phyloP scores from a whole-genome alignment of 2,888 invertebrate species.

The Teinopalpus imperialis region DNA sequence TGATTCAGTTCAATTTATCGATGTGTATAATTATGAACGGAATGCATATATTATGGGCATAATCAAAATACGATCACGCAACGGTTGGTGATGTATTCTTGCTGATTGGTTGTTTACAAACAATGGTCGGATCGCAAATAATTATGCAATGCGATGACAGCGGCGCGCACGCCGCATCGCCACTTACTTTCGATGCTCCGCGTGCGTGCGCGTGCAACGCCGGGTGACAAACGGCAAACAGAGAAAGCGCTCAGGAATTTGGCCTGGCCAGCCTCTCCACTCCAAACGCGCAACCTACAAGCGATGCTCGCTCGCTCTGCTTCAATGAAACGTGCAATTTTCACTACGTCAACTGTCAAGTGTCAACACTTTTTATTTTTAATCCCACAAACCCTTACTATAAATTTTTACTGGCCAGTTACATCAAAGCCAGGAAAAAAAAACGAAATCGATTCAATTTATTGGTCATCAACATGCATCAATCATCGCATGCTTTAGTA shows the following conservation, averaged over 20 bases:
- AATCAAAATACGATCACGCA: constrained; percentile 68
- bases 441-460: constrained; percentile 27
- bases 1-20: constrained; percentile 13
- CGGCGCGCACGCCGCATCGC: constrained; percentile 47
- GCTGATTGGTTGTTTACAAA: constrained; percentile 73
- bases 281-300: constrained; percentile 26
- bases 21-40: constrained; percentile 20
- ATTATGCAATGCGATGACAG: constrained; percentile 78
- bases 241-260: constrained; percentile 80
- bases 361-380: background rate
- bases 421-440: background rate
- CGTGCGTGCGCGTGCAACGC: constrained; percentile 44
- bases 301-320: constrained; percentile 16
- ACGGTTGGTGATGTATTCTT: constrained; percentile 53
- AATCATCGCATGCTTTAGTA: constrained; percentile 47
- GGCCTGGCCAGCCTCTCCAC: constrained; percentile 46
- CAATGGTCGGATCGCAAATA: constrained; percentile 72
- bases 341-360: background rate
- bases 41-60: constrained; percentile 36
- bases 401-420: constrained; percentile 1
- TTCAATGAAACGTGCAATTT: constrained; percentile 8
- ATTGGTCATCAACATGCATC: constrained; percentile 47
- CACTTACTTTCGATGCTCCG: constrained; percentile 75
- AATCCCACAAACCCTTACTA: background rate
- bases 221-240: constrained; percentile 38